Base-by-base conservation (phyloP, 2,888 invertebrate species). In the Cryptus armator region DNA sequence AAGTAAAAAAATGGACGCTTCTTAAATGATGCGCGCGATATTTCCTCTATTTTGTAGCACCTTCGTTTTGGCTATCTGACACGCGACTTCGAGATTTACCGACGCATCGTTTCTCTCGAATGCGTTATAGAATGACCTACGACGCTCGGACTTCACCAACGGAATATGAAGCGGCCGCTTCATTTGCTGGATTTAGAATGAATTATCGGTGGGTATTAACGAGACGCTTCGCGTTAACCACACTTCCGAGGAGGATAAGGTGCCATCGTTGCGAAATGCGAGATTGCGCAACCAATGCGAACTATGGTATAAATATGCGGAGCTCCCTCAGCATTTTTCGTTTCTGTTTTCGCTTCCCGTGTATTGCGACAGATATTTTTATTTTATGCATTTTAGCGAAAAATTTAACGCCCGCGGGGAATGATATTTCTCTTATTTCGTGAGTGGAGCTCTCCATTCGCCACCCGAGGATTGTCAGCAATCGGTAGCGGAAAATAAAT, bases 101-200 rank as follows among this genome's bases (percentile, higher is more conserved):
- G 46, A 62, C 64, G 72, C 83, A 78, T 64, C 86, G 86, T 88
- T 91, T 91, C 90, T 90, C 87, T 72, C n/a, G 88, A 90, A 90
- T 86, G 86, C 83, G 89, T 88, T 89, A 84, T 84, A 84, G 86
- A 74, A 80, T 59, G 85, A 74, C 51, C 67, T 37, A 48, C 46
- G 14, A 67, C 48, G 29, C 53, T 44, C 56, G 82, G 29, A 62
- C 48, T 44, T 68, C 64, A 68, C 66, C 70, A 74, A 84, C 72
- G 82, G 64, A 81, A 79, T 71, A 53, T 83, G 53, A 71, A 53
- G 71, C 56, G 32, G 43, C 1, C 56, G 88, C 86, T 89, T 90
- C 88, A 87, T 90, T 90, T 86, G 88, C 89, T 86, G 89, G 88
- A 90, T 90, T 91, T 90, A 90, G 88, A 91, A 91, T 91, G 91